Evolutionary conservation across 2,888 invertebrate species (phyloP).

Genomic region (Nomada fucata): DNA sequence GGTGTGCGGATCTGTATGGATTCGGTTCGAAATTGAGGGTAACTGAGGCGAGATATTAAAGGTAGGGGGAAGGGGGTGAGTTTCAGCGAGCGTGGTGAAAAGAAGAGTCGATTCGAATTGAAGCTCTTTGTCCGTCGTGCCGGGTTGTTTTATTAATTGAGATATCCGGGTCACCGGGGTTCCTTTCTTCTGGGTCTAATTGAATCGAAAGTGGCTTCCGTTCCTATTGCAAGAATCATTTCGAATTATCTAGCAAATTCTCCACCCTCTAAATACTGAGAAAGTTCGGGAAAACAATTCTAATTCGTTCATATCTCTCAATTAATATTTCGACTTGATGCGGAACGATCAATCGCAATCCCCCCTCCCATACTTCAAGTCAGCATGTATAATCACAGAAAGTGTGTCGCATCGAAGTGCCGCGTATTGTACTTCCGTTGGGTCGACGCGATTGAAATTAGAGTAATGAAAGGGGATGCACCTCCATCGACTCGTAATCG

Average conservation of each 20-base stretch:
- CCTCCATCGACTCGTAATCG: conserved; percentile 51
- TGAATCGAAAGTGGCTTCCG: conserved; percentile 5
- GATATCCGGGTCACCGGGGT: background rate
- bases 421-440: background rate
- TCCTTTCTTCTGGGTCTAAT: conserved; percentile 3
- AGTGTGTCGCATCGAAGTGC: too few relatives aligned
- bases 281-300: background rate
- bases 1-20: background rate
- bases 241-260: background rate
- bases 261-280: too few relatives aligned
- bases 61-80: background rate
- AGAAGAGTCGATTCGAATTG: conserved; percentile 5
- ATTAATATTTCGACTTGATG: too few relatives aligned
- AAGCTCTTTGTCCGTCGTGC: conserved; percentile 4
- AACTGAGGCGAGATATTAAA: background rate
- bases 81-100: background rate
- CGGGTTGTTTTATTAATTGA: conserved; percentile 13
- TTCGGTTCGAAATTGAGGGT: conserved; percentile 11
- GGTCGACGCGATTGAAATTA: conserved; percentile 51
- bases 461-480: conserved; percentile 46
- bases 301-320: too few relatives aligned
- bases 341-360: too few relatives aligned
- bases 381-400: background rate
- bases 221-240: background rate
- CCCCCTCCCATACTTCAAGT: too few relatives aligned